These are phyloP conservation scores for Xerus rutilus DNA, from an alignment of 2,797 vertebrate genomes.

Conservation along the genomic window DNA sequence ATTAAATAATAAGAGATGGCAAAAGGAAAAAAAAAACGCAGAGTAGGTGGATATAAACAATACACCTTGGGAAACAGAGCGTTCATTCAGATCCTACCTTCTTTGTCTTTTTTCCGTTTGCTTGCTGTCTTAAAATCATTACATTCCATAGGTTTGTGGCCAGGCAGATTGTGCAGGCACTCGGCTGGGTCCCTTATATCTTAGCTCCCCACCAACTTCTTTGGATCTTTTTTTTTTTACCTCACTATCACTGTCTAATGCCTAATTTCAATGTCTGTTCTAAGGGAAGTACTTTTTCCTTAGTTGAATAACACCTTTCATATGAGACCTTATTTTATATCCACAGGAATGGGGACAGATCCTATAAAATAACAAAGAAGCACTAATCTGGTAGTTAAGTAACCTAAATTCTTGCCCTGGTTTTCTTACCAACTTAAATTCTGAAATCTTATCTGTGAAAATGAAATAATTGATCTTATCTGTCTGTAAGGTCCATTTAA, in stretches of 20 bases:
- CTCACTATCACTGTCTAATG: not conserved
- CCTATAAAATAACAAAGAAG: slow-evolving; percentile 57
- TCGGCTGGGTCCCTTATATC: not conserved
- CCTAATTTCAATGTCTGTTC: not conserved
- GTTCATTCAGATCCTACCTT: not conserved
- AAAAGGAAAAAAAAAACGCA: slow-evolving; percentile 42
- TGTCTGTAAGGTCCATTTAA: not conserved
- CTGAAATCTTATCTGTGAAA: slow-evolving; percentile 58
- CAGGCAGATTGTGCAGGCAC: not conserved
- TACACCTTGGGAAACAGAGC: slow-evolving; percentile 25
- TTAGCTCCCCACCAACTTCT: not conserved
- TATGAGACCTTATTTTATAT: slow-evolving; percentile 66
- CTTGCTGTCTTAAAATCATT: not conserved
- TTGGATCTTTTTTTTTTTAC: not conserved
- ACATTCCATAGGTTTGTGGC: not conserved
- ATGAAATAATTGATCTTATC: not conserved
- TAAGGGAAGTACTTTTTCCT: slow-evolving; percentile 40
- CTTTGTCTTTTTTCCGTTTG: not conserved
- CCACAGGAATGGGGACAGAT: slow-evolving; percentile 57
- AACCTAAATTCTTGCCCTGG: slow-evolving; percentile 67
- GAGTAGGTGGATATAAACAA: not conserved
- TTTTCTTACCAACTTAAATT: slow-evolving; percentile 60
- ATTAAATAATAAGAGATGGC: not conserved
- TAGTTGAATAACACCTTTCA: slow-evolving; percentile 42
- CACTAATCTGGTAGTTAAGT: slow-evolving; percentile 60